Percentiles rank a stretch among this genome's conserved stretches.
phyloP scores from a whole-genome alignment of 2,113 vertebrate species.

The Hoplias malabaricus region DNA sequence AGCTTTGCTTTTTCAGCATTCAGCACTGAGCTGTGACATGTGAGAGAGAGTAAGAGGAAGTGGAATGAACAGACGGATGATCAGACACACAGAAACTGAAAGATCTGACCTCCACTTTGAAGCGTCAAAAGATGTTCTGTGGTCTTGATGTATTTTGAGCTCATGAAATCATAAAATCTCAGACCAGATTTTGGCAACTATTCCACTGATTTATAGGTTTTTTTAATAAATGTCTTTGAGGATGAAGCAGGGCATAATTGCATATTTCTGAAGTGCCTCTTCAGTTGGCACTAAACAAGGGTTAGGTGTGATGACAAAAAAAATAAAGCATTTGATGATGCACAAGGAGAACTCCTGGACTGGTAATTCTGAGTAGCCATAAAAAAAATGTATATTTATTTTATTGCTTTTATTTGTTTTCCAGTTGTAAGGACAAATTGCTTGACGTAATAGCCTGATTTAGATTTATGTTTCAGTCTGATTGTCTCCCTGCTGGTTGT shows the following conservation, averaged over 20 bases:
- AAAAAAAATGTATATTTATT: too few relatives aligned
- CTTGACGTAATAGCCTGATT: too few relatives aligned
- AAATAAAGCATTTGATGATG: too few relatives aligned
- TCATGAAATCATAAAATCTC: background rate
- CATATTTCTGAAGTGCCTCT: too few relatives aligned
- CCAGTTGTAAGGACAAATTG: too few relatives aligned
- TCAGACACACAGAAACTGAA: background rate
- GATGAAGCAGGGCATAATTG: too few relatives aligned
- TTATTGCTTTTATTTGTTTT: background rate
- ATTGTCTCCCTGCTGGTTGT: background rate
- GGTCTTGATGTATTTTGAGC: background rate
- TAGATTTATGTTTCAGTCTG: background rate
- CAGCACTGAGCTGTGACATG: background rate
- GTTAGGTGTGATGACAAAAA: too few relatives aligned
- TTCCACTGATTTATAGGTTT: too few relatives aligned
- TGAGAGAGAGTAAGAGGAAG: background rate
- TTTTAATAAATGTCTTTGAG: too few relatives aligned
- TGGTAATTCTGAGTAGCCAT: background rate
- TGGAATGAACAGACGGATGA: background rate
- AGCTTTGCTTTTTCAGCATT: background rate
- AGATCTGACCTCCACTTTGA: background rate
- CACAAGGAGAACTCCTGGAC: background rate
- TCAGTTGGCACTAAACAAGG: too few relatives aligned
- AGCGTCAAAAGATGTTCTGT: background rate
- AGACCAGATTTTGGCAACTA: too few relatives aligned